Evolutionary conservation across 2,888 invertebrate genomes (phyloP).

Genomic region (Dusona sp.): DNA sequence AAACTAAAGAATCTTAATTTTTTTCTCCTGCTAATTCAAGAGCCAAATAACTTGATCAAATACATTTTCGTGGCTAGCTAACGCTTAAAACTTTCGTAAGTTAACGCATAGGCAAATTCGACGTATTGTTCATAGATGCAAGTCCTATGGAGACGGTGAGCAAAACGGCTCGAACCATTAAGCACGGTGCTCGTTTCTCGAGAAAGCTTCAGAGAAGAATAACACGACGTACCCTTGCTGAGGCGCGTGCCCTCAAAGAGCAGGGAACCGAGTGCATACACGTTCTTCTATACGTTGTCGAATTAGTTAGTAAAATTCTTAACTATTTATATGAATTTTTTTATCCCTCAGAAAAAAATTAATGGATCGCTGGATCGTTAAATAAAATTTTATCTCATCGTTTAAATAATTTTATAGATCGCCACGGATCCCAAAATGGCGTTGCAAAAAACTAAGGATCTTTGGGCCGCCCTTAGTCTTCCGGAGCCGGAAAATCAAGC

Average conservation of each 20-base stretch:
- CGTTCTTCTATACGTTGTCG: conserved; percentile 91
- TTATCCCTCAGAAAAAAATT: background rate
- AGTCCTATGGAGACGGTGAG: conserved; percentile 83
- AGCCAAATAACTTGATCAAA: no score
- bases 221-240: conserved; percentile 91
- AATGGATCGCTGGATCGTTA: background rate
- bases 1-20: no score
- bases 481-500: conserved; percentile 95
- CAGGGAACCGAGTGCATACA: conserved; percentile 91
- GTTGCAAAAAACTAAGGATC: conserved; percentile 89
- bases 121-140: conserved; percentile 73
- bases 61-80: no score
- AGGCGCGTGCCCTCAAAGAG: conserved; percentile 92
- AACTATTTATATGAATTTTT: background rate
- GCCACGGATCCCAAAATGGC: conserved; percentile 92
- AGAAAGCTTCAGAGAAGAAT: conserved; percentile 91
- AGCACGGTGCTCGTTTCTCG: conserved; percentile 91
- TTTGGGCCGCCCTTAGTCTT: conserved; percentile 90
- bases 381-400: background rate
- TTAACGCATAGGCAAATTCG: background rate
- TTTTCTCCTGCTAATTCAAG: no score
- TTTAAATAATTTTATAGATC: conserved; percentile 85
- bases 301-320: conserved; percentile 87
- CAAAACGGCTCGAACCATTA: conserved; percentile 90
- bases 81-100: background rate